Evolutionary conservation across 2,113 vertebrate genomes (phyloP).

Genomic region (Pogonocichla stellata): DNA sequence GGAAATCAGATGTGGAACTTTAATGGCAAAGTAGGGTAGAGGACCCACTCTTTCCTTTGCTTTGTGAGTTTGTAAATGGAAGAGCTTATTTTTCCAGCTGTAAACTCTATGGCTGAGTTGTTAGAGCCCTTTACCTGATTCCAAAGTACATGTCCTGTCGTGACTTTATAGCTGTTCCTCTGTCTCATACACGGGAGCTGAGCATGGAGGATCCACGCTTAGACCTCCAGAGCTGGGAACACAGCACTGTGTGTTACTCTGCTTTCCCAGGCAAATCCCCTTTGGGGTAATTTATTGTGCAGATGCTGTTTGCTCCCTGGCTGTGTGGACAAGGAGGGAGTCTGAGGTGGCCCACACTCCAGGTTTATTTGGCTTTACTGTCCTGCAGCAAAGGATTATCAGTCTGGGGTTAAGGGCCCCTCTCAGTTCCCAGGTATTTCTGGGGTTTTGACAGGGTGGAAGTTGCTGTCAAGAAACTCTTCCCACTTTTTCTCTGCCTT

Average conservation of each 20-base stretch:
- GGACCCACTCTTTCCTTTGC: not conserved
- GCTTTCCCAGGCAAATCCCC: not conserved
- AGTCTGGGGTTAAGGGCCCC: not conserved
- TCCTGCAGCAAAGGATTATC: not conserved
- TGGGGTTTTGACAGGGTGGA: not conserved
- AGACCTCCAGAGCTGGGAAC: not conserved
- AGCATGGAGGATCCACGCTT: fast-evolving
- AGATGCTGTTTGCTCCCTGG: not conserved
- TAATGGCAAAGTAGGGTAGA: not conserved
- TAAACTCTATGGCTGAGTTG: not conserved
- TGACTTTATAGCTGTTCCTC: not conserved
- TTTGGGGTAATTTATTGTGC: not conserved
- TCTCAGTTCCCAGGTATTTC: not conserved
- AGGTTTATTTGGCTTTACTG: not conserved
- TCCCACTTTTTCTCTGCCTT: not conserved
- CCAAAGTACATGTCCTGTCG: not conserved
- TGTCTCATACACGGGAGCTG: fast-evolving
- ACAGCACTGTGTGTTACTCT: fast-evolving
- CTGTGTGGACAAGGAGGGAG: not conserved
- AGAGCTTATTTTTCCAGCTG: not conserved
- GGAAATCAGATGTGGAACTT: not conserved
- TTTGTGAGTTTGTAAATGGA: not conserved
- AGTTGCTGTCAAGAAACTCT: not conserved
- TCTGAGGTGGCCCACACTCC: not conserved
- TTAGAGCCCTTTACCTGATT: not conserved